phyloP scores from a whole-genome alignment of 2,113 vertebrate species.

The Taxidea taxus region DNA sequence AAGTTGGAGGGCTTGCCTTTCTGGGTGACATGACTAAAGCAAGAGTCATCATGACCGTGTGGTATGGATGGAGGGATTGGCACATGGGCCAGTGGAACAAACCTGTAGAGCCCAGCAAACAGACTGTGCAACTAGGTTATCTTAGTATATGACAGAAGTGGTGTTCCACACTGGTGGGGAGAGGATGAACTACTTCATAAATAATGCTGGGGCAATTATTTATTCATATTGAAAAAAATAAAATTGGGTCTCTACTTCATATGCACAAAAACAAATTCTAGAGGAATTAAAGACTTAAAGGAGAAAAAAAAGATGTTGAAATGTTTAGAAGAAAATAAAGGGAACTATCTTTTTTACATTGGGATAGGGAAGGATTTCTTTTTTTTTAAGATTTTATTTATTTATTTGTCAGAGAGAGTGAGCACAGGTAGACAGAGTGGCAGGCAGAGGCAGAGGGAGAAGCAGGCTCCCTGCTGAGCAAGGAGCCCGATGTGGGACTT shows the following conservation, averaged over 20 bases:
- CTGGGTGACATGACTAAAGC: neutral
- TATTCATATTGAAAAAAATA: slow-evolving; percentile 8
- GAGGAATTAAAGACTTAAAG: slow-evolving; percentile 9
- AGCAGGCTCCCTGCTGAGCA: no score
- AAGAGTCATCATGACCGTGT: neutral
- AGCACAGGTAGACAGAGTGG: no score
- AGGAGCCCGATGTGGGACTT: no score
- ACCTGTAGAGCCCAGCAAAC: neutral
- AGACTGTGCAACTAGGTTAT: neutral
- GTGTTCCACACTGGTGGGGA: neutral
- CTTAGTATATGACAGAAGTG: neutral
- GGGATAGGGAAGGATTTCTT: slow-evolving; percentile 6
- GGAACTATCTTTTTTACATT: neutral
- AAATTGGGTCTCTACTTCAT: neutral
- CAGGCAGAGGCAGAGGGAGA: no score
- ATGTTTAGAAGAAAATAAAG: slow-evolving; percentile 16
- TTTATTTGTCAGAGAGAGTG: no score
- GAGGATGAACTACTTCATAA: neutral
- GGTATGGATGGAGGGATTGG: neutral
- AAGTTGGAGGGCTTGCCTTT: neutral
- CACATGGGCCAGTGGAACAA: neutral
- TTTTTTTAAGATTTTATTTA: no score
- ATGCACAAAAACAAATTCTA: neutral
- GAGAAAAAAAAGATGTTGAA: neutral
- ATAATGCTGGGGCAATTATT: neutral